These are phyloP conservation scores for Palaemon carinicauda DNA, from an alignment of 1,140 invertebrate species.

Conservation along the genomic window DNA sequence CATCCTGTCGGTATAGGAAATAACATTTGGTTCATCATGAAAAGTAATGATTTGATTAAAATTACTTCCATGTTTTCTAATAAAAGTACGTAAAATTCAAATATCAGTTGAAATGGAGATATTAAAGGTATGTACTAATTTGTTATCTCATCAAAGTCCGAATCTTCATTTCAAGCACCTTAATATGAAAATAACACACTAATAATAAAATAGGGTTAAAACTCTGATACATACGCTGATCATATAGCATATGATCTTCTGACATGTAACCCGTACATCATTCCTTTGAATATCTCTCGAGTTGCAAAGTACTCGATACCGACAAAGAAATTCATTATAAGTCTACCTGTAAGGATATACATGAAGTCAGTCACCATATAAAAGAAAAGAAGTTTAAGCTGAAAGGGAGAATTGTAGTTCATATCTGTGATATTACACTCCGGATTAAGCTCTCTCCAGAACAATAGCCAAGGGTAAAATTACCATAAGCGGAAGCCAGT, in stretches of 20 bases:
- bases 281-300: slow-evolving; percentile 81
- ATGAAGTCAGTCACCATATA: no score
- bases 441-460: no score
- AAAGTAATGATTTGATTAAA: no score
- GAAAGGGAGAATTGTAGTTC: no score
- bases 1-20: slow-evolving; percentile 71
- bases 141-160: no score
- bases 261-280: slow-evolving; percentile 81
- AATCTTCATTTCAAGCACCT: neutral
- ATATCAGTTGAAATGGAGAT: neutral
- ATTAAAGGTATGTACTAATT: no score
- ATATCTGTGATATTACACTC: no score
- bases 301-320: slow-evolving; percentile 87
- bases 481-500: no score
- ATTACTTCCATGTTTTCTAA: no score
- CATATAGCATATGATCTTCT: slow-evolving; percentile 77
- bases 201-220: neutral
- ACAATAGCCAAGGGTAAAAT: no score
- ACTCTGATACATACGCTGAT: slow-evolving; percentile 70
- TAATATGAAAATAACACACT: neutral
- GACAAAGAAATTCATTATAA: slow-evolving; percentile 90
- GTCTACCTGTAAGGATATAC: slow-evolving; percentile 83
- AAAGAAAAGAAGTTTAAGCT: no score
- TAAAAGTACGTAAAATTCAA: no score
- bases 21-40: neutral